Conservation (phyloP, 2,888 invertebrate genomes). For the Beris chalybata region DNA sequence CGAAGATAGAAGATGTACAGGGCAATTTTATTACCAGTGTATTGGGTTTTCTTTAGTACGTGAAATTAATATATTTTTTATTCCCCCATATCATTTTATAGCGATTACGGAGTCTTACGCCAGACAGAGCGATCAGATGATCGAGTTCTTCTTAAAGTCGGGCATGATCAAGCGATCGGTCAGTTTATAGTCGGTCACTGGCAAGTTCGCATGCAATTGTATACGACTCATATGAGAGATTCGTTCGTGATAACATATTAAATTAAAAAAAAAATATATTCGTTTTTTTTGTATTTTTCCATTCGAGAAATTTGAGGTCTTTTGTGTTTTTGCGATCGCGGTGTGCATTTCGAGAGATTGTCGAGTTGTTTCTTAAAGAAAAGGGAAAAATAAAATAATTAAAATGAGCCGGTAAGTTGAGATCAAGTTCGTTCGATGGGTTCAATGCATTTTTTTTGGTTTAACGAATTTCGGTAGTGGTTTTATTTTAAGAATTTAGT, state of each 20-base stretch:
- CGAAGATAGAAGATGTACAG: not conserved
- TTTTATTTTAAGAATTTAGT: too few species aligned
- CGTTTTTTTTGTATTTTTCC: conserved; percentile 13
- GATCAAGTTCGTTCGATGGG: not conserved
- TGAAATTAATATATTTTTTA: not conserved
- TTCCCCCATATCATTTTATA: not conserved
- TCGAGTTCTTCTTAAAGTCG: conserved; percentile 10
- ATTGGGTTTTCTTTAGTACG: not conserved
- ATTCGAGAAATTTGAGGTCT: not conserved
- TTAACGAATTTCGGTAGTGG: too few species aligned
- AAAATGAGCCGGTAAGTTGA: conserved; percentile 27
- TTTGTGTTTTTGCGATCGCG: too few species aligned
- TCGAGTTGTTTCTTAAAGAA: not conserved
- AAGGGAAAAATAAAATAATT: not conserved
- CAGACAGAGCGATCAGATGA: conserved; percentile 3
- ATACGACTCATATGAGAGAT: not conserved
- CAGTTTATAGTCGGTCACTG: conserved; percentile 13
- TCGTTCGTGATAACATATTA: not conserved
- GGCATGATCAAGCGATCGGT: not conserved
- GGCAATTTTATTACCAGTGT: not conserved
- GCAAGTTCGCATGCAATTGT: not conserved
- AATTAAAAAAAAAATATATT: not conserved
- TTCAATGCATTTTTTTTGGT: not conserved
- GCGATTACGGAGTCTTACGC: not conserved
- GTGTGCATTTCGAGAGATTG: too few species aligned